A percentile compares a stretch with the other conserved stretches of the same genome.
phyloP scores from a whole-genome alignment of 2,888 invertebrate species.

The Rotaria socialis region DNA sequence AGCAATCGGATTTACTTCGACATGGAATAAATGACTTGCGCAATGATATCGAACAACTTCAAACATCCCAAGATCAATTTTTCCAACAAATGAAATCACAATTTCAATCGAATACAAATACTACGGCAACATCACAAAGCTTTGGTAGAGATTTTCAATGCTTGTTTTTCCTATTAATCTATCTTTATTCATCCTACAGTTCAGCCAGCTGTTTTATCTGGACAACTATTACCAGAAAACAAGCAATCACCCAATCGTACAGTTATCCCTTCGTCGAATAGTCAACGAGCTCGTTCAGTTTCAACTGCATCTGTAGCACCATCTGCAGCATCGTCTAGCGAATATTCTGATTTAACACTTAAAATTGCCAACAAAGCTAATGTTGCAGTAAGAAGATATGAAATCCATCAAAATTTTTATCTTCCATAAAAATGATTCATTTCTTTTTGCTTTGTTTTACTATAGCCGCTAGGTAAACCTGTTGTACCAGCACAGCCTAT shows the following conservation, averaged over 20 bases:
- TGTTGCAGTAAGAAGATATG: neutral
- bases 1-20: neutral
- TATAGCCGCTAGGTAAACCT: no score
- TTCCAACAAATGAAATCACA: neutral
- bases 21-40: neutral
- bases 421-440: no score
- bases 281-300: neutral
- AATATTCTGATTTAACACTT: no score
- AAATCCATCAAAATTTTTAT: no score
- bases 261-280: neutral
- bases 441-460: no score
- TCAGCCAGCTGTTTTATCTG: neutral
- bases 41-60: neutral
- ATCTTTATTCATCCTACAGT: neutral
- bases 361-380: neutral
- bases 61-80: neutral
- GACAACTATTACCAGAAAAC: neutral
- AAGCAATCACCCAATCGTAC: neutral
- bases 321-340: neutral
- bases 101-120: neutral
- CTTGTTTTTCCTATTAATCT: no score
- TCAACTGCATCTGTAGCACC: neutral
- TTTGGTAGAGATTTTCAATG: neutral
- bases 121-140: neutral
- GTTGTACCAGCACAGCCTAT: neutral